Evolutionary conservation across 2,888 invertebrate species (phyloP), one percentile per base, ranked within the genome.

Genomic region (Dermolepida albohirtum): DNA sequence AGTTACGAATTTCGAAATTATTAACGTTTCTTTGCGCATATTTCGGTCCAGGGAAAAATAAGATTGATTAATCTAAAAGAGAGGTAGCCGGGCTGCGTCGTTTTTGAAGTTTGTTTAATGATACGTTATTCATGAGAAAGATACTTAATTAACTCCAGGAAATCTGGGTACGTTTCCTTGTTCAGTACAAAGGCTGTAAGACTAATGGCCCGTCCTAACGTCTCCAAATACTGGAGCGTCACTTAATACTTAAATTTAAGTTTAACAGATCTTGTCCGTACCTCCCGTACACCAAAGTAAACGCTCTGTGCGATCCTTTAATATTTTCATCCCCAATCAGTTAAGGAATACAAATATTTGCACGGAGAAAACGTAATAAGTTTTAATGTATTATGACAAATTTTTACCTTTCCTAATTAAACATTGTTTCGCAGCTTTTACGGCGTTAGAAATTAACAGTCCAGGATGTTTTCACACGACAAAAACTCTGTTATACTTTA

Each of bases 71-170:
- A 57, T 57, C 43, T 27, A 57, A 57, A 57, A 41, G 57, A 43
- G 27, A 43, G 57, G 43, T 43, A 43, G 49, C 17, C 22, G 11
- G 49, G 17, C 49, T 10, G 22, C 57, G 43, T 57, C 57, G 41
- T 57, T 57, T 57, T 57, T 57, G 57, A 57, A 57, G 52, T 63
- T 62, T 52, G 70, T 68, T 70, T 71, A 72, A 72, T 71, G 72
- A 71, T 66, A 71, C 70, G 71, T 72, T 71, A 69, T 73, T 72
- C 72, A 57, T 64, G 68, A 65, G 70, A 71, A 72, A 70, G 71
- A 70, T 71, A 71, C 71, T 72, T 73, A 72, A 73, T 73, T 73
- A 73, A 73, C 70, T 72, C 55, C 69, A 64, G 70, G 70, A 72
- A 72, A 71, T 70, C 66, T 67, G 51, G 54, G 22, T 66, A 68